phyloP scores from a whole-genome alignment of 2,888 invertebrate species.

The Eretmocerus hayati region DNA sequence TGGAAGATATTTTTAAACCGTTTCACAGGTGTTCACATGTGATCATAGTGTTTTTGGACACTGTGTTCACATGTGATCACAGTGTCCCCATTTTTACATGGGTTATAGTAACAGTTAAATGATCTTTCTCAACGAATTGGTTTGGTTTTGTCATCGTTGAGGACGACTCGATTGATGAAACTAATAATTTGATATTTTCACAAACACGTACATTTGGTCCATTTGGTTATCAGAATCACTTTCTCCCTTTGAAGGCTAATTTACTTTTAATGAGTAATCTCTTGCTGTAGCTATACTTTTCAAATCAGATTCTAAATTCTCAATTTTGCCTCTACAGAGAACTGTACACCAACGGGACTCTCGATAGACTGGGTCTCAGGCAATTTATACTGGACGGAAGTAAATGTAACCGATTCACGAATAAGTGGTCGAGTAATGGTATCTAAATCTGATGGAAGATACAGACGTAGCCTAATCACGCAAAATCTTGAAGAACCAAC shows the following conservation, averaged over 20 bases:
- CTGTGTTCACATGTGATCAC: too few species aligned
- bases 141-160: too few species aligned
- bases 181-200: too few species aligned
- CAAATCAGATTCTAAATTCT: conserved; percentile 1
- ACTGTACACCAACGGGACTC: conserved; percentile 78
- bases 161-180: too few species aligned
- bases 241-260: neutral
- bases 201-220: neutral
- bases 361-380: conserved; percentile 92
- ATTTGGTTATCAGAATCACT: conserved; percentile 1
- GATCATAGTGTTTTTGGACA: too few species aligned
- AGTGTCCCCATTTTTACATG: too few species aligned
- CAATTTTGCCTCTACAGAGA: conserved; percentile 53
- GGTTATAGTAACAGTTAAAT: too few species aligned
- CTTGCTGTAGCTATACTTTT: too few species aligned
- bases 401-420: conserved; percentile 58
- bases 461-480: conserved; percentile 71
- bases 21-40: too few species aligned
- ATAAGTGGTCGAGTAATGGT: conserved; percentile 74
- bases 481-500: conserved; percentile 80
- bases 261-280: neutral
- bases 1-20: too few species aligned
- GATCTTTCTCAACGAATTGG: too few species aligned
- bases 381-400: conserved; percentile 91
- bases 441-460: conserved; percentile 82